Base-by-base conservation (phyloP, 1,140 invertebrate genomes). In the Propsilocerus akamusi region DNA sequence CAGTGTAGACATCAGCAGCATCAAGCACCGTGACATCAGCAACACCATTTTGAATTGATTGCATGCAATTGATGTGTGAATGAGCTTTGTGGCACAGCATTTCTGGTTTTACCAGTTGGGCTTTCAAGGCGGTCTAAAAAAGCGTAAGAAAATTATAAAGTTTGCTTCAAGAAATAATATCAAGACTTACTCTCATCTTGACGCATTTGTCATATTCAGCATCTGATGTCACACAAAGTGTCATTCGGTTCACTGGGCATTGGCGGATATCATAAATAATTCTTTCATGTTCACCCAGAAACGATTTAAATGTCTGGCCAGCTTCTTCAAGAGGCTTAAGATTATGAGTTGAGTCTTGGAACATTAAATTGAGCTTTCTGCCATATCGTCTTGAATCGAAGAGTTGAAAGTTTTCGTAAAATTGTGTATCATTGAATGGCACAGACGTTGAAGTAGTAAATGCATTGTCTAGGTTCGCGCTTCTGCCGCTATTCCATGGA, bases 1-100 rank as follows among this genome's bases (percentile, higher is more conserved):
- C 92, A 26, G 86, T 90, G 59, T 97, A 91, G 47, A 95, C 85
- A 65, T 97, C 92, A 6, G 90, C 89, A 4, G 93, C 85, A 68
- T 98, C 93, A 14, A 97, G 70, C 2, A 94, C 77, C 28, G 83
- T 72, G 12, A 95, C 78, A 67, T 98, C 94, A n/a, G 88, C 86
- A 30, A 69, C 70, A 69, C 88, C 82, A 62, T 74, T 66, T 63
- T 70, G 77, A 59, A 84, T 83, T 6, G 75, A 72, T 53, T 86
- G 79, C 87, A 96, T 96, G 62, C 94, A 98, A 58, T 88, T 78
- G 10, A 88, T 81, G 25, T 91, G 81, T 56, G 82, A 91, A 52
- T 83, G 76, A 5, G 77, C 88, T 62, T 83, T 84, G 54, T 87
- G 77, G 63, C 94, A 97, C 26, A 77, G 72, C 59, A 98, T 73